These are phyloP conservation scores for Paguma larvata DNA, from an alignment of 2,797 vertebrate species.

Conservation along the genomic window DNA sequence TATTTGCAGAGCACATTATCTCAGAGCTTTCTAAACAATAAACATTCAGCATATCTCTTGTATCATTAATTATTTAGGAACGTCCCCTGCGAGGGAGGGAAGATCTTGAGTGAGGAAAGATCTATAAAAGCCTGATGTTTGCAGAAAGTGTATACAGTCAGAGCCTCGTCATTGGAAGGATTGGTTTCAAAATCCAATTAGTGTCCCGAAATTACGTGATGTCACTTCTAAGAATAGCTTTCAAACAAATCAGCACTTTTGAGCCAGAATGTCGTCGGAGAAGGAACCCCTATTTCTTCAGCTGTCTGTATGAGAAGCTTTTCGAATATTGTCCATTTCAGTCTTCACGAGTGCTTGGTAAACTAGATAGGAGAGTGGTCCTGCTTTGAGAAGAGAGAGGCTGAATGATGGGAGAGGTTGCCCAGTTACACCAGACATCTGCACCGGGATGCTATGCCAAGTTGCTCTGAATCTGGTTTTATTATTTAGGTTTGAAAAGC, in stretches of 20 bases:
- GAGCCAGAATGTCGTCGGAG: accelerated
- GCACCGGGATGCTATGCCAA: accelerated
- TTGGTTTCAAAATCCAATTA: neutral
- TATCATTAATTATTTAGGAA: constrained; percentile 18
- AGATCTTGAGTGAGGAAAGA: neutral
- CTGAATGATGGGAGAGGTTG: neutral
- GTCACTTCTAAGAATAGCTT: neutral
- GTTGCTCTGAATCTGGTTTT: neutral
- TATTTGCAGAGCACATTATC: accelerated
- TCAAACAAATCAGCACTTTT: neutral
- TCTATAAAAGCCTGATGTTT: neutral
- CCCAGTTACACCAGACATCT: accelerated
- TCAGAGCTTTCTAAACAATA: neutral
- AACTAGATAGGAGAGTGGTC: neutral
- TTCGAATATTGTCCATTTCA: accelerated
- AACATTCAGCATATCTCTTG: neutral
- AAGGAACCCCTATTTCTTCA: accelerated
- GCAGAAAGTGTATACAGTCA: accelerated
- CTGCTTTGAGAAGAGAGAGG: neutral
- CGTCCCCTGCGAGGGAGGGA: neutral
- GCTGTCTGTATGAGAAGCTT: accelerated
- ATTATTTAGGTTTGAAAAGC: too few relatives aligned
- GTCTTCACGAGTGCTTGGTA: neutral
- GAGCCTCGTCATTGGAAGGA: neutral
- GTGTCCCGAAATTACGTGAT: accelerated